A percentile compares a stretch with the other conserved stretches of the same genome.
Conservation (phyloP, 2,888 invertebrate species). For the Parnassius smintheus region DNA sequence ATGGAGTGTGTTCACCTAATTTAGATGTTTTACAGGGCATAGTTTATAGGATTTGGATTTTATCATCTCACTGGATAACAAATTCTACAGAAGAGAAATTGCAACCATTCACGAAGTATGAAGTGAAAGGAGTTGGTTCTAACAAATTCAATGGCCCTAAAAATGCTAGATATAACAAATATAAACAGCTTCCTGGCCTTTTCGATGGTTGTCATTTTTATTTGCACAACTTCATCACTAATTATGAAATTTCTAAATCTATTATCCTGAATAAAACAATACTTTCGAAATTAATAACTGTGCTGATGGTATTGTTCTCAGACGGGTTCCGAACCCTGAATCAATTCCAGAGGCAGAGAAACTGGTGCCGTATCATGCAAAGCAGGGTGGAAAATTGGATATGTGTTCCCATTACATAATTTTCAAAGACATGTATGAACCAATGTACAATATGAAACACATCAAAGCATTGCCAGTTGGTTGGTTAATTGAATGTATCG, state of each 20-base stretch:
- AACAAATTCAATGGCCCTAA: conserved; percentile 66
- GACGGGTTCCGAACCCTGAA: conserved; percentile 84
- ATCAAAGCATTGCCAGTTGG: conserved; percentile 82
- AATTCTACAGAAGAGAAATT: conserved; percentile 61
- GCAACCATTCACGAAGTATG: conserved; percentile 78
- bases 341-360: conserved; percentile 72
- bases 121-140: conserved; percentile 75
- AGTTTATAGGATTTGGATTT: conserved; percentile 81
- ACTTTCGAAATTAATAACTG: conserved; percentile 72
- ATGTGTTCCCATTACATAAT: conserved; percentile 84
- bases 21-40: conserved; percentile 82
- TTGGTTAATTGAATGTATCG: conserved; percentile 85
- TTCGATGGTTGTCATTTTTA: conserved; percentile 85
- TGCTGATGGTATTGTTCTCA: conserved; percentile 81
- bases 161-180: conserved; percentile 75
- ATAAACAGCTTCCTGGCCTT: conserved; percentile 82
- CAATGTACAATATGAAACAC: conserved; percentile 83
- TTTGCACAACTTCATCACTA: conserved; percentile 68
- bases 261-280: conserved; percentile 67
- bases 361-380: conserved; percentile 83
- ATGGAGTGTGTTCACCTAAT: conserved; percentile 66
- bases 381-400: conserved; percentile 71
- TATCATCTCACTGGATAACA: conserved; percentile 78
- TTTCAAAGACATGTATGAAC: conserved; percentile 76
- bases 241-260: conserved; percentile 61